Evolutionary conservation across 2,888 invertebrate species (phyloP).

Genomic region (Hyles lineata): DNA sequence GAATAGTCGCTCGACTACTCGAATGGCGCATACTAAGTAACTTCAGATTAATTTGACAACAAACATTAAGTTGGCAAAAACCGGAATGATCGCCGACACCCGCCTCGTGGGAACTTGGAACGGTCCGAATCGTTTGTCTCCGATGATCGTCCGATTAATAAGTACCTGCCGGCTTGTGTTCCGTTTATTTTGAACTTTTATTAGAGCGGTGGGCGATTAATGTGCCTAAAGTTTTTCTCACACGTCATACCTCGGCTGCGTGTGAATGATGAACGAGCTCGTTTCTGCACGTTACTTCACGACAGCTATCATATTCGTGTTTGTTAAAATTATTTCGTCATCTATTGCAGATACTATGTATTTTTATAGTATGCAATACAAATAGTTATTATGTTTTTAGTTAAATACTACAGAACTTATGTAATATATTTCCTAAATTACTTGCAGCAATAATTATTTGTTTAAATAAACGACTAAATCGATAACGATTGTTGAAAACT

Average conservation of each 20-base stretch:
- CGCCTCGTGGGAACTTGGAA: conserved; percentile 77
- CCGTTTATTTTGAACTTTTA: conserved; percentile 49
- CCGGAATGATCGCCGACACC: conserved; percentile 75
- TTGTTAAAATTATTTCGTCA: not conserved
- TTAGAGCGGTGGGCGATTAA: conserved; percentile 46
- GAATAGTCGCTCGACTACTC: conserved; percentile 81
- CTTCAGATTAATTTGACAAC: conserved; percentile 84
- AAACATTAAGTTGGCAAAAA: conserved; percentile 81
- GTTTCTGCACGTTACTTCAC: conserved; percentile 8
- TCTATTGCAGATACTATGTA: not conserved
- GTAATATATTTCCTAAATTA: too few relatives aligned
- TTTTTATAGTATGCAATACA: not conserved
- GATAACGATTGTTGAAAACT: too few relatives aligned
- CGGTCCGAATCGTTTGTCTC: conserved; percentile 69
- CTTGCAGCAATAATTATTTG: too few relatives aligned
- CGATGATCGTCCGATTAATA: conserved; percentile 67
- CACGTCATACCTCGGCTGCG: too few relatives aligned
- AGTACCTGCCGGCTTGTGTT: conserved; percentile 51
- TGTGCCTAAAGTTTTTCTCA: conserved; percentile 12
- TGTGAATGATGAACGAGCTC: not conserved
- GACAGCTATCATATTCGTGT: not conserved
- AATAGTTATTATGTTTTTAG: not conserved
- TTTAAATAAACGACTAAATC: too few relatives aligned
- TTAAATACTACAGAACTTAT: not conserved
- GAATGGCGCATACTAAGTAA: conserved; percentile 75